Base-by-base conservation (phyloP, 2,888 invertebrate species). In the Stratiomys singularior region DNA sequence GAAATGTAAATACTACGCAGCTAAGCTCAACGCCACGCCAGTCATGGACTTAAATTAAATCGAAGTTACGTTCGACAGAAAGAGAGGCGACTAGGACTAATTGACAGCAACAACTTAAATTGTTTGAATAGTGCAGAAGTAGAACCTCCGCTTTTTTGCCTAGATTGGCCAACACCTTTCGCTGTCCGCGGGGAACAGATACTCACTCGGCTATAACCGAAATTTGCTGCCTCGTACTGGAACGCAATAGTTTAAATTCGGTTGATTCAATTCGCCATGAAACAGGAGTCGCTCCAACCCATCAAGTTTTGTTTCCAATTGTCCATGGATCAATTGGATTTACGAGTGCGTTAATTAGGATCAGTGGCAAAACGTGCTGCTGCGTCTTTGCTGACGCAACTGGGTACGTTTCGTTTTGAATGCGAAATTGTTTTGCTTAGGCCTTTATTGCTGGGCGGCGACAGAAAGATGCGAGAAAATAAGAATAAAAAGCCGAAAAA, bases 1-100 rank as follows among this genome's bases (percentile, higher is more conserved):
- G 60, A 60, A 60, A 25, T 60, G 60, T 60, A 60, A 60, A 60
- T 60, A 60, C 1, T 25, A 60, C 25, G 18, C 52, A n/a, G 52
- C n/a, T n/a, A n/a, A 13, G 52, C 15, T 37, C 7, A 15, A 4
- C 52, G 52, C 4, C 15, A 4, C 15, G 18, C 18, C 52, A 15
- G 52, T 37, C 52, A 52, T 13, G 52, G 18, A 13, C 15, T 52
- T 52, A 4, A 52, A 52, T 37, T 37, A 37, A 37, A 37, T 9
- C 37, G 9, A 37, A 37, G 9, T 37, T 37, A 37, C 3, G 3
- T 3, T 9, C 3, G 37, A 37, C 37, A 37, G 37, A 52, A n/a
- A 52, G 7, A 9, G 4, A 13, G 15, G 3, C 52, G 52, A 9
- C 52, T 13, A 52, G 15, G 15, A 13, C 7, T 9, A 15, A 18